Conservation (phyloP, 2,797 vertebrate genomes). For the Phrynocephalus vlangalii region DNA sequence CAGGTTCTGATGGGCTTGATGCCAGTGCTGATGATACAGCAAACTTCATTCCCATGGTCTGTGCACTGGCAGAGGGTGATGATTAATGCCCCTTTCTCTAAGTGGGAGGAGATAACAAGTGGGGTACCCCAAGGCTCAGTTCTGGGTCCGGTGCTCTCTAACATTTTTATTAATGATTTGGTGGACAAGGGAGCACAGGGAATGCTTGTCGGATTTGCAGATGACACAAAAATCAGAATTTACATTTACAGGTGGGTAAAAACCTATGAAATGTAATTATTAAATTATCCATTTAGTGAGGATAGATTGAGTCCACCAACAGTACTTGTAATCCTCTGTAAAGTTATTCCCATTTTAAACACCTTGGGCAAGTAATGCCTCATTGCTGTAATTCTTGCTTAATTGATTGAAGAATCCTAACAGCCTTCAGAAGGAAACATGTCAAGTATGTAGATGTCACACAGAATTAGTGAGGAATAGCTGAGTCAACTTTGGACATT, state of each 20-base stretch:
- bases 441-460: slow-evolving; percentile 3
- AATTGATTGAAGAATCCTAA: slow-evolving; percentile 1
- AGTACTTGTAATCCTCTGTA: background rate
- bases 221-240: background rate
- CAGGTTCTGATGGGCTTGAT: too few species aligned
- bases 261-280: background rate
- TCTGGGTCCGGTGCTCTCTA: too few species aligned
- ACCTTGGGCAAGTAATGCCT: background rate
- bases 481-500: background rate
- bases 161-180: too few species aligned
- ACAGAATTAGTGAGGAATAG: background rate
- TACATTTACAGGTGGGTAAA: background rate
- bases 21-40: too few species aligned
- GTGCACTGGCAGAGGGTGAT: too few species aligned
- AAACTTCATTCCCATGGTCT: too few species aligned
- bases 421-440: slow-evolving; percentile 5
- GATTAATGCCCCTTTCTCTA: too few species aligned
- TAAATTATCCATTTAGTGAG: background rate
- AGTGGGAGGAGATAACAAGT: too few species aligned
- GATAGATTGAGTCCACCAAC: background rate
- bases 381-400: slow-evolving; percentile 5
- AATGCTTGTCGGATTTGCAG: too few species aligned
- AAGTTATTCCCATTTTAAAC: slow-evolving; percentile 1
- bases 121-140: too few species aligned
- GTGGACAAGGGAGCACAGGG: too few species aligned